A percentile compares a stretch with the other conserved stretches of the same genome.
Conservation (phyloP, 2,888 invertebrate genomes). For the Arrhopalites spinosus region DNA sequence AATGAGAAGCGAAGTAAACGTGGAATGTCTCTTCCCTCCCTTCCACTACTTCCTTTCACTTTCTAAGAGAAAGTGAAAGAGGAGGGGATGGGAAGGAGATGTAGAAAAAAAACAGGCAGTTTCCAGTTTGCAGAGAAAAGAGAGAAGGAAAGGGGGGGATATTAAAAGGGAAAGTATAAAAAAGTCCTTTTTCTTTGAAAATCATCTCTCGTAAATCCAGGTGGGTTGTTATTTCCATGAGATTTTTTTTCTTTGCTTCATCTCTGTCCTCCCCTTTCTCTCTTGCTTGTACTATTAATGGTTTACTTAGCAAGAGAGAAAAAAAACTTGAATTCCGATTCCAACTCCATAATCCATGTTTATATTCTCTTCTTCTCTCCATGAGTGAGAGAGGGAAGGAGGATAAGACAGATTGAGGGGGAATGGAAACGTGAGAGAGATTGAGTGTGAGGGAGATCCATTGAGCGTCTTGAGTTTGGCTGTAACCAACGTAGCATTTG, state of each 20-base stretch:
- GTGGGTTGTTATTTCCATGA: conserved; percentile 21
- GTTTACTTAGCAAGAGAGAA: too few relatives aligned
- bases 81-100: neutral
- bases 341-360: conserved; percentile 4
- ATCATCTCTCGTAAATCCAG: conserved; percentile 33
- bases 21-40: neutral
- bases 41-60: too few relatives aligned
- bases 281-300: neutral
- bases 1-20: conserved; percentile 1
- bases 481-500: neutral
- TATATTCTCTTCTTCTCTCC: neutral
- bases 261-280: neutral
- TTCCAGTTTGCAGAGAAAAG: neutral
- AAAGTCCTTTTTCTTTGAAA: neutral
- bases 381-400: neutral
- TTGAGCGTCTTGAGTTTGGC: neutral
- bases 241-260: neutral
- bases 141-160: neutral
- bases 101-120: neutral
- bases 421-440: conserved; percentile 2
- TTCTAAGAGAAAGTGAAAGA: too few relatives aligned
- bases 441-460: neutral
- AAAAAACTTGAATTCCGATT: neutral
- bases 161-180: neutral
- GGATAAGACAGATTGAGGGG: neutral